Base-by-base conservation (phyloP, 2,113 vertebrate genomes). In the Indicator maculatus region DNA sequence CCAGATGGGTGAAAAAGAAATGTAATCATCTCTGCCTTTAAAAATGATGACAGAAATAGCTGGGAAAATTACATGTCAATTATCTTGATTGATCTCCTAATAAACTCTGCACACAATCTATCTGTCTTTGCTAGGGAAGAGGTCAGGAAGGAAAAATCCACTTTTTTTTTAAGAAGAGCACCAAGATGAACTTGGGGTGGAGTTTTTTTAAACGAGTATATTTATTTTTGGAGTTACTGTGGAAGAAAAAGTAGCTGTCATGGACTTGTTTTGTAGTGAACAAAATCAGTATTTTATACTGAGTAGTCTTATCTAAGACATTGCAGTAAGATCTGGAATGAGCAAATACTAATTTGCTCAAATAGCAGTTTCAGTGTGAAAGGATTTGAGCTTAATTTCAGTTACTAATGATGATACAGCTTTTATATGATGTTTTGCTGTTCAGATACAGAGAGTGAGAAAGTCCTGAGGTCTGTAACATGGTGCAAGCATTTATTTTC, bases 31-130 rank as follows among this genome's bases (percentile, higher is more conserved):
- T 71, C 55, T 84, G 27, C 36, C 56, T 86, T 93, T 93, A 84
- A 85, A 87, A 94, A 96, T 92, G 21, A 96, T 93, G 83, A 81
- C 72, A 64, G 76, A 85, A 91, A 97, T 96, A 61, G 64, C 36
- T 80, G 64, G 85, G 78, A 94, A 97, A 95, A 92, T 93, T 71
- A 83, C 76, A 73, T 73, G 74, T 82, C 90, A 95, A 96, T 95
- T 97, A 93, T 82, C 60, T 89, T 79, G 86, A 95, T 96, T 16
- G 2, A 94, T 94, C 89, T 83, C 3, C 4, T 93, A 95, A 95
- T 96, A 96, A 93, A 95, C 93, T 95, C 92, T 85, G 64, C 90
- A 85, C 90, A 89, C 69, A 92, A 80, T 96, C 86, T 89, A 70
- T 76, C 63, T 92, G 75, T 78, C 76, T 95, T 88, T 86, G 50